phyloP scores from a whole-genome alignment of 1,140 invertebrate genomes.

The Lanistes nyassanus region DNA sequence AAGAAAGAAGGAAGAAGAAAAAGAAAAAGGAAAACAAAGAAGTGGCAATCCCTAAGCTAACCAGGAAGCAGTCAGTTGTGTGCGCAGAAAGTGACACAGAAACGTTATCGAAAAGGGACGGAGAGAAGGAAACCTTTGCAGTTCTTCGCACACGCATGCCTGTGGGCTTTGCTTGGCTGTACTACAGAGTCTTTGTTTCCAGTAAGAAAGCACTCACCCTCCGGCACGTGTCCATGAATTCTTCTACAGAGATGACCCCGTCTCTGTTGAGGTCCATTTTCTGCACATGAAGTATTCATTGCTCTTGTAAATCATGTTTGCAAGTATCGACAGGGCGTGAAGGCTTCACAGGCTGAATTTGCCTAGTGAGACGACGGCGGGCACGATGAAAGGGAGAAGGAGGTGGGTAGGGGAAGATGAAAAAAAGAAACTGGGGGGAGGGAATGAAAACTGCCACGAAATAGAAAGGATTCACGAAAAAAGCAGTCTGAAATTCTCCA shows the following conservation, averaged over 20 bases:
- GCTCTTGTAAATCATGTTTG: no score
- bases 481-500: not conserved
- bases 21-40: no score
- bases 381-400: no score
- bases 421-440: not conserved
- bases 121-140: not conserved
- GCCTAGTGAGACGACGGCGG: no score
- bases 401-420: not conserved
- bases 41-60: not conserved
- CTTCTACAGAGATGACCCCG: constrained; percentile 94
- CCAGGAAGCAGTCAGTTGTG: not conserved
- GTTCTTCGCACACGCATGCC: not conserved
- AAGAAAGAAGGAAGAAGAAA: no score
- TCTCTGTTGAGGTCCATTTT: constrained; percentile 94
- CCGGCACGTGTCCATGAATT: constrained; percentile 94
- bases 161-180: not conserved
- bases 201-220: constrained; percentile 72
- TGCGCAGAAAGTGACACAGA: not conserved
- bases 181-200: not conserved
- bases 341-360: not conserved
- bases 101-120: not conserved
- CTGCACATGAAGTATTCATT: constrained; percentile 61
- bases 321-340: not conserved
- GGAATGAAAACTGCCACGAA: not conserved
- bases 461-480: no score